A percentile compares a stretch with the other conserved stretches of the same genome.
Evolutionary conservation across 2,888 invertebrate genomes (phyloP).

Genomic region (Cyrtodaria siliqua): DNA sequence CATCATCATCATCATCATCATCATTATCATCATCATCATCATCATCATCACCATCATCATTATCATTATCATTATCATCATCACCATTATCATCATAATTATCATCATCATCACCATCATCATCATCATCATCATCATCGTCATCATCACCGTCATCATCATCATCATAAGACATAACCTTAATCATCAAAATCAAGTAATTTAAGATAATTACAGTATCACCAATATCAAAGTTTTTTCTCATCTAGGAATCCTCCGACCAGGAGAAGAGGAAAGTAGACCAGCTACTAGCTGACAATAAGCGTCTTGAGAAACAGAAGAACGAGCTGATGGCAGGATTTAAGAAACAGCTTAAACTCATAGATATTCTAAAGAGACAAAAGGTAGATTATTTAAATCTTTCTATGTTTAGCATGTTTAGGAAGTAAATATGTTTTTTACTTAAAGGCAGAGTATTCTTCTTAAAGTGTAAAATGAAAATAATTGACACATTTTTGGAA

Average conservation of each 20-base stretch:
- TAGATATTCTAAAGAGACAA: slow-evolving; percentile 86
- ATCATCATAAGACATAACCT: too few species aligned
- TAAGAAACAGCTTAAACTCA: slow-evolving; percentile 86
- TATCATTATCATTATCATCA: slow-evolving; percentile 5
- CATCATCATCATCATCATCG: slow-evolving; percentile 3
- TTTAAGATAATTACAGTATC: too few species aligned
- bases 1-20: slow-evolving; percentile 8
- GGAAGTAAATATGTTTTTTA: too few species aligned
- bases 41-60: slow-evolving; percentile 17
- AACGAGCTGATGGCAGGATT: slow-evolving; percentile 86
- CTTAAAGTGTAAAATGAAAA: too few species aligned
- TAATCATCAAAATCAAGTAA: slow-evolving; percentile 3
- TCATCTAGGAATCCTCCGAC: slow-evolving; percentile 72
- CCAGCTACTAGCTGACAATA: slow-evolving; percentile 84
- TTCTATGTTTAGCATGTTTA: too few species aligned
- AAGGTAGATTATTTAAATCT: too few species aligned
- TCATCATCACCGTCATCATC: slow-evolving; percentile 8
- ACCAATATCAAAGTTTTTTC: too few species aligned
- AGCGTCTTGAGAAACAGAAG: slow-evolving; percentile 86
- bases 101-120: slow-evolving; percentile 1
- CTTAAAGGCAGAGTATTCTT: too few species aligned
- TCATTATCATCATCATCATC: slow-evolving; percentile 1
- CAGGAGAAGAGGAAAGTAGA: slow-evolving; percentile 84
- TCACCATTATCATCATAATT: background rate
- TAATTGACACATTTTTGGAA: too few species aligned